Base-by-base conservation (phyloP, 2,113 vertebrate genomes). In the Sceloporus undulatus region DNA sequence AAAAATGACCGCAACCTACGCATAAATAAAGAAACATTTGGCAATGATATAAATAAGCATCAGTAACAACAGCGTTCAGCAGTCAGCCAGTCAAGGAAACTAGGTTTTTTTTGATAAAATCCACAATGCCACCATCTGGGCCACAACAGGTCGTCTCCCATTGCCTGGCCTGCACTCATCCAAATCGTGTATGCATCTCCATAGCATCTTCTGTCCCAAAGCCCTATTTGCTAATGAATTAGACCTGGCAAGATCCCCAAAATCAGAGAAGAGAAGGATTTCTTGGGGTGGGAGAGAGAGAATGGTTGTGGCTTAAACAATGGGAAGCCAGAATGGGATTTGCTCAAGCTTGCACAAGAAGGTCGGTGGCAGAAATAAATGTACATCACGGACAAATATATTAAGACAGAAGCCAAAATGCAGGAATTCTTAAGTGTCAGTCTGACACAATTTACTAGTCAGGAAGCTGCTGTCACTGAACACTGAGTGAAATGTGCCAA, bases 1-100 rank as follows among this genome's bases (percentile, higher is more conserved):
- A 91, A 21, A 23, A 52, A 71, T 11, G 77, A 85, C 11, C 84
- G 48, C 68, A 82, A 9, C 59, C 73, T 91, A 66, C 88, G 84
- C 13, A n/a, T 0, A 2, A 70, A 34, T 59, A 74, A 80, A 5
- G 7, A 66, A 62, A 65, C 79, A 85, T 54, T 34, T 65, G 48
- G 19, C 56, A 40, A 19, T 25, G 5, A 70, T 40, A 16, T 34
- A 70, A 65, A n/a, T 83, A 59, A 40, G 29, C 14, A 82, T 4
- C 34, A 42, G 66, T 38, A 86, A 78, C 52, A 59, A 25, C 40
- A 65, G 9, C n/a, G 21, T 77, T 78, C 42, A 40, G 29, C 21
- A 38, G 19, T 7, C 29, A 74, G 70, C 27, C 18, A 82, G 81
- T 74, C 2, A 21, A 56, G 40, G 56, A 66, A 89, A 74, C n/a